Evolutionary conservation across 2,113 vertebrate species (phyloP).

Genomic region (Oostethus manadensis): DNA sequence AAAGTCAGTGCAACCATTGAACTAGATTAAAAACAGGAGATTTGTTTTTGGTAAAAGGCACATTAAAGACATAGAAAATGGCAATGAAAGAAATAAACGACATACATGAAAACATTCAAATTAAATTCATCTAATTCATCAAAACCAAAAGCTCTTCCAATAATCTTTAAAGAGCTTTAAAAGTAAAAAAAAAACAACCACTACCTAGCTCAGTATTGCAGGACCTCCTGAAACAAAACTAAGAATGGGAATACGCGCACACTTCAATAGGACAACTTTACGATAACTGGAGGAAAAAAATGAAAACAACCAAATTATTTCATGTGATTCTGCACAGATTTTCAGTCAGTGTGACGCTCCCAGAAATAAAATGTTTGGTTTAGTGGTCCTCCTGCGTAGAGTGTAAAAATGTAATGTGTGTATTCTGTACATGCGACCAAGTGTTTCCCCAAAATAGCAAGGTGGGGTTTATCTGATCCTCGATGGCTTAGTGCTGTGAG

Average conservation of each 20-base stretch:
- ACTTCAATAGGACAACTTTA: constrained; percentile 15
- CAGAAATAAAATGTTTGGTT: constrained; percentile 18
- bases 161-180: constrained; percentile 8
- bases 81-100: constrained; percentile 13
- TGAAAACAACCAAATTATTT: not conserved
- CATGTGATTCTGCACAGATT: constrained; percentile 18
- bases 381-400: constrained; percentile 40
- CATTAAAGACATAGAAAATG: constrained; percentile 13
- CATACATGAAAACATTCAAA: constrained; percentile 13
- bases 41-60: constrained; percentile 52
- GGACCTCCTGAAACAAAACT: constrained; percentile 22
- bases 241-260: constrained; percentile 2
- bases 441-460: constrained; percentile 39
- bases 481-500: constrained; percentile 21
- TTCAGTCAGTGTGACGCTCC: not conserved
- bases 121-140: not conserved
- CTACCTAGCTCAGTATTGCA: constrained; percentile 10
- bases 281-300: not conserved
- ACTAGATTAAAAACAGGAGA: constrained; percentile 16
- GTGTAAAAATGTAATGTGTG: constrained; percentile 1
- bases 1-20: constrained; percentile 29
- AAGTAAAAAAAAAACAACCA: constrained; percentile 32
- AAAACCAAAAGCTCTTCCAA: not conserved
- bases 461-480: constrained; percentile 6
- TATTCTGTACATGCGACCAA: constrained; percentile 17